Conservation (phyloP, 1,140 invertebrate genomes). For the Dermatophagoides farinae region DNA sequence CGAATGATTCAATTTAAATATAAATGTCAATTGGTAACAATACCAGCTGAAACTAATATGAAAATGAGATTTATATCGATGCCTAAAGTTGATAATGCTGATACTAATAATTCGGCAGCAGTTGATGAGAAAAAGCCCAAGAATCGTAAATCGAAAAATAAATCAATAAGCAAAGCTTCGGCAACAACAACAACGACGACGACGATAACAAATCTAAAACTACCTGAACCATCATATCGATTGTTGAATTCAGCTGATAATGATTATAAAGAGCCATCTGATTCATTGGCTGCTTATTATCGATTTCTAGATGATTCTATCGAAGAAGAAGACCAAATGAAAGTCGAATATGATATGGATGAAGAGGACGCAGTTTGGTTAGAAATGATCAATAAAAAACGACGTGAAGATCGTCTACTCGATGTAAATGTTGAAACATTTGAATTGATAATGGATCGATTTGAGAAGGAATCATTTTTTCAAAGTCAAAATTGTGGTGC, state of each 20-base stretch:
- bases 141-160: neutral
- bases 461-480: slow-evolving; percentile 95
- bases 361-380: slow-evolving; percentile 90
- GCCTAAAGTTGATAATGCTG: neutral
- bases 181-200: neutral
- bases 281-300: slow-evolving; percentile 56
- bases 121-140: neutral
- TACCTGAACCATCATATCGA: slow-evolving; percentile 63
- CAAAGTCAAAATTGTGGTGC: slow-evolving; percentile 42
- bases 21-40: slow-evolving; percentile 18
- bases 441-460: slow-evolving; percentile 81
- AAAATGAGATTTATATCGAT: slow-evolving; percentile 2
- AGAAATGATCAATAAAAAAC: slow-evolving; percentile 58
- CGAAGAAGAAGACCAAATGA: slow-evolving; percentile 69
- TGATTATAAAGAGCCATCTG: slow-evolving; percentile 50
- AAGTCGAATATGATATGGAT: slow-evolving; percentile 91
- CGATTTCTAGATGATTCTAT: slow-evolving; percentile 59
- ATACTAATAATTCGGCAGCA: neutral
- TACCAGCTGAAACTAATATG: neutral
- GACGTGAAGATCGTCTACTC: slow-evolving; percentile 41
- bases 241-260: slow-evolving; percentile 30
- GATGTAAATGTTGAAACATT: slow-evolving; percentile 61
- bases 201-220: slow-evolving; percentile 14
- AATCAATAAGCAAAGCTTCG: neutral
- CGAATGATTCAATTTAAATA: slow-evolving; percentile 21